A percentile compares a stretch with the other conserved stretches of the same genome.
Conservation (phyloP, 2,888 invertebrate genomes). For the Esperia sulphurella region DNA sequence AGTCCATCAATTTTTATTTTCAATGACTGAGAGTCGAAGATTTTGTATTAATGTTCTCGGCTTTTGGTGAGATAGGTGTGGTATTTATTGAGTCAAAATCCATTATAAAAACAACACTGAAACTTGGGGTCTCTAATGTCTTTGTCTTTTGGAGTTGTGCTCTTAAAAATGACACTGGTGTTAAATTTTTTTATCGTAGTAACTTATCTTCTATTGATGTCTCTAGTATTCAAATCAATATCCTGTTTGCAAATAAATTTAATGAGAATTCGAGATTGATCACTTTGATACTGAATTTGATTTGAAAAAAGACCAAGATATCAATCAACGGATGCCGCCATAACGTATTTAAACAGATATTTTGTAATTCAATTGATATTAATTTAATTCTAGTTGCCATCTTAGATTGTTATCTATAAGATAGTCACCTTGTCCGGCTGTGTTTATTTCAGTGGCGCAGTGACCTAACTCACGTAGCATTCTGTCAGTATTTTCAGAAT, state of each 20-base stretch:
- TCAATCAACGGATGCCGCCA: not conserved
- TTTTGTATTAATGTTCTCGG: slow-evolving; percentile 14
- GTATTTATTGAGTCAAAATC: no score
- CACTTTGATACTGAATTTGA: not conserved
- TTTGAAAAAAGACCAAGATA: not conserved
- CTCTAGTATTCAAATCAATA: not conserved
- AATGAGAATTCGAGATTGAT: not conserved
- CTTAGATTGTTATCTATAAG: not conserved
- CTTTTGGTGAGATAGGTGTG: not conserved
- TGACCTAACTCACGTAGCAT: no score
- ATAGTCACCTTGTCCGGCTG: not conserved
- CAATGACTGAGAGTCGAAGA: slow-evolving; percentile 18
- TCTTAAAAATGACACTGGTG: no score
- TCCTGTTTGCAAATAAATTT: not conserved
- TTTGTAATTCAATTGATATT: not conserved
- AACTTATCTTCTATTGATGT: not conserved
- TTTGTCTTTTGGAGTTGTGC: no score
- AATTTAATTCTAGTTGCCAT: not conserved
- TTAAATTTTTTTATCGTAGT: no score
- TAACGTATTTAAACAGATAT: slow-evolving; percentile 1
- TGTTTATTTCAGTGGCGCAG: no score
- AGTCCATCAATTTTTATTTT: slow-evolving; percentile 62
- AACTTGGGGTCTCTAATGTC: no score
- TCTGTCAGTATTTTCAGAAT: no score
- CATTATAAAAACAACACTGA: no score